Evolutionary conservation across 2,888 invertebrate species (phyloP), one percentile per base, ranked within the genome.

Genomic region (Aproaerema taeniolella): DNA sequence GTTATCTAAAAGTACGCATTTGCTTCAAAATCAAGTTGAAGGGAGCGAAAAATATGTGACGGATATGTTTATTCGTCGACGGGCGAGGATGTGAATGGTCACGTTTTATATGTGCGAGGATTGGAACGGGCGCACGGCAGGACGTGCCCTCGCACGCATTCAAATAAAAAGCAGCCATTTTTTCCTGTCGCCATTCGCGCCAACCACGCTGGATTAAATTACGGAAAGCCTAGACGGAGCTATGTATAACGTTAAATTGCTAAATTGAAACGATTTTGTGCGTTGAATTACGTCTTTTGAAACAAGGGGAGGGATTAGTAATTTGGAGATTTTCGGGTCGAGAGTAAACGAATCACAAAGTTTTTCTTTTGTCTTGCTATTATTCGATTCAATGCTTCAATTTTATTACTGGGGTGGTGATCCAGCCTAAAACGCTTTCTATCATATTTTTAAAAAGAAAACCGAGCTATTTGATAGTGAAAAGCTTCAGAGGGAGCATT

Each of bases 71-170:
- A 70, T 74, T 60, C 53, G 62, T 61, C 64, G 46, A 56, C 58
- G 63, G 60, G 46, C 49, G 49, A 36, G 51, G 55, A 51, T 55
- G 62, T 68, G 69, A 76, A 77, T 69, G 72, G 78, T 80, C 82
- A 82, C 82, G 82, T 81, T 69, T 65, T 66, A 67, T 68, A 61
- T 68, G 63, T 66, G 58, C 57, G 67, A 58, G 65, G 72, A 73
- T 77, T 72, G 71, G 67, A 77, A 63, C 61, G 66, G 58, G 63
- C 50, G 58, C 43, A 37, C 34, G 44, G 37, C 48, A 45, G 67
- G 52, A 77, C 79, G 79, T 77, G 77, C 58, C 61, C 50, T 57
- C 66, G 64, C 61, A 63, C 65, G 63, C 59, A 65, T 71, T 68
- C 60, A 55, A 67, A 72, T 67, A 70, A 70, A 66, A 45, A 34